These are phyloP conservation scores for Astreopora myriophthalma DNA, from an alignment of 64 coral and sea anemone genomes.

Conservation along the genomic window DNA sequence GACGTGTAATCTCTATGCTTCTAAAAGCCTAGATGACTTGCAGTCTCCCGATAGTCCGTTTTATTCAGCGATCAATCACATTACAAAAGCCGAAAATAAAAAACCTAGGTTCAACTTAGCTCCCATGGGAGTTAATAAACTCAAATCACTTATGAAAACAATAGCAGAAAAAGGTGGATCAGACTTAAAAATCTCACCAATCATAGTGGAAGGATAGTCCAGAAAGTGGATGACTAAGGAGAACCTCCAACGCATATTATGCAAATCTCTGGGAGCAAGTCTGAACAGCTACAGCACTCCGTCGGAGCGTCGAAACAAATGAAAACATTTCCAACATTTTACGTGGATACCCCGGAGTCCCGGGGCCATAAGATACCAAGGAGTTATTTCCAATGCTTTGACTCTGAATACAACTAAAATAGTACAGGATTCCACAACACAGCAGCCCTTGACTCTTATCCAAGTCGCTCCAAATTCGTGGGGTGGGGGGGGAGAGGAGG, in stretches of 20 bases:
- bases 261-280: conserved; percentile 58
- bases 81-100: conserved; percentile 21
- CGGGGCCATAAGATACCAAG: not conserved
- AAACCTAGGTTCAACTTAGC: conserved; percentile 65
- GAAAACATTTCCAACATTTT: conserved; percentile 1
- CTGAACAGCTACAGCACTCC: conserved; percentile 49
- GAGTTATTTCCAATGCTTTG: too few relatives aligned
- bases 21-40: conserved; percentile 43
- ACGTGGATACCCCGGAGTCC: not conserved
- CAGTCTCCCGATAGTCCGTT: conserved; percentile 48
- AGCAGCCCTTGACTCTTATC: too few relatives aligned
- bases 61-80: conserved; percentile 68
- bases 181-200: conserved; percentile 55
- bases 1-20: conserved; percentile 7
- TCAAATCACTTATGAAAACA: conserved; percentile 60
- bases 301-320: not conserved
- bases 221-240: conserved; percentile 56
- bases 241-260: conserved; percentile 66
- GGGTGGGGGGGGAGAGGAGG: too few relatives aligned
- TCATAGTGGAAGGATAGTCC: conserved; percentile 42
- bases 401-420: too few relatives aligned
- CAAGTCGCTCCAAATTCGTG: too few relatives aligned
- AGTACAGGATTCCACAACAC: too few relatives aligned
- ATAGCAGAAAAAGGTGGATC: conserved; percentile 60
- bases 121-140: conserved; percentile 68